A percentile compares a stretch with the other conserved stretches of the same genome.
These are phyloP conservation scores for Serranus cabrilla DNA, from an alignment of 2,797 vertebrate genomes.

Conservation along the genomic window DNA sequence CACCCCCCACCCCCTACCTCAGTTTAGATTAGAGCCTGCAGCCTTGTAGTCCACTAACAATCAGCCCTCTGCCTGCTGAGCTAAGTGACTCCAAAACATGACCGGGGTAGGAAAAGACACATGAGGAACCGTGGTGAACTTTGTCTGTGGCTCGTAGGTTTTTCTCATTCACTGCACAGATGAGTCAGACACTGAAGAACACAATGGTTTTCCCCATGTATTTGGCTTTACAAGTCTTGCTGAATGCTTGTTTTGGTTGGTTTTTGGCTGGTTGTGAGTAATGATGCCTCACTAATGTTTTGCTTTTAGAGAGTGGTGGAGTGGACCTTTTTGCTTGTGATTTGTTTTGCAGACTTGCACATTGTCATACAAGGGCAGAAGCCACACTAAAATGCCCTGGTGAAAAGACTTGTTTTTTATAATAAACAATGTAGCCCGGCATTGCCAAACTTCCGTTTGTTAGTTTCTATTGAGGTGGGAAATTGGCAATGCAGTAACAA, in stretches of 20 bases:
- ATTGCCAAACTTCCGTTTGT: too few species aligned
- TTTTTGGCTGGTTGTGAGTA: neutral
- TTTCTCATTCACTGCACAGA: conserved; percentile 2
- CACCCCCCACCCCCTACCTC: conserved; percentile 25
- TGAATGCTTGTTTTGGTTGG: neutral
- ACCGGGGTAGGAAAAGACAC: conserved; percentile 1
- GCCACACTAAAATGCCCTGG: too few species aligned
- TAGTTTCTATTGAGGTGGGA: too few species aligned
- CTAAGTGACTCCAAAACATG: conserved; percentile 45
- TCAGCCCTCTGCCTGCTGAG: conserved; percentile 34
- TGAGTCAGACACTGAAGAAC: neutral
- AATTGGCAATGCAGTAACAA: too few species aligned
- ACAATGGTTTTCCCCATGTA: neutral
- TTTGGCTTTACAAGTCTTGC: neutral
- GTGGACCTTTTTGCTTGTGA: neutral
- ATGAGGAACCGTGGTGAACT: conserved; percentile 1
- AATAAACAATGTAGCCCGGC: too few species aligned
- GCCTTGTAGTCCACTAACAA: conserved; percentile 23
- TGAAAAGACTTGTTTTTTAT: neutral
- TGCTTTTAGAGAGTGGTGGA: neutral
- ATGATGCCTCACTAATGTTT: neutral
- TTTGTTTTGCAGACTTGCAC: conserved; percentile 1
- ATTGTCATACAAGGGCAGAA: neutral
- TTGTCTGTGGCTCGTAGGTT: conserved; percentile 5
- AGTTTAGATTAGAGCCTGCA: conserved; percentile 49